These are phyloP conservation scores for Cydia strobilella DNA, from an alignment of 1,140 invertebrate genomes.

Conservation along the genomic window DNA sequence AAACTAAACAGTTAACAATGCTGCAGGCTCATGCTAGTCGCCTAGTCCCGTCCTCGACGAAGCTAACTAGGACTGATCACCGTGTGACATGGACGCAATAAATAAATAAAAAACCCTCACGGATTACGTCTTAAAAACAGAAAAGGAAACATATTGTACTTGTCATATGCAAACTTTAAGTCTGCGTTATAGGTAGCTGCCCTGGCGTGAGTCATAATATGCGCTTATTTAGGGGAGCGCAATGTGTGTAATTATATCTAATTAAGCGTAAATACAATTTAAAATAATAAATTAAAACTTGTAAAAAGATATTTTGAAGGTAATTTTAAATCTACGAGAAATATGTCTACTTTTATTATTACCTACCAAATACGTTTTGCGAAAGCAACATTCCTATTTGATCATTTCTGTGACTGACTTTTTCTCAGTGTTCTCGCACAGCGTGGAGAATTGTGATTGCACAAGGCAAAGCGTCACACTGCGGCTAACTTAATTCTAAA, in stretches of 20 bases:
- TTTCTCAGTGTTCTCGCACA: constrained; percentile 46
- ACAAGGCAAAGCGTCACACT: constrained; percentile 42
- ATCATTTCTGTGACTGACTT: constrained; percentile 46
- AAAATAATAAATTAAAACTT: neutral
- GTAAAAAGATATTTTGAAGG: neutral
- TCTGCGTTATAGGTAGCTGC: neutral
- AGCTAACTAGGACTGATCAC: neutral
- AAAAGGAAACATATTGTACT: neutral
- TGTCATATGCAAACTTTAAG: neutral
- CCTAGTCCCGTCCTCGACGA: neutral
- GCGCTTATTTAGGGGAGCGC: too few relatives aligned
- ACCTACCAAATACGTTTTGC: neutral
- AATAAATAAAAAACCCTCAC: neutral
- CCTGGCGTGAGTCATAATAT: neutral
- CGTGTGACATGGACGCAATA: too few relatives aligned
- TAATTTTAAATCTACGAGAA: neutral
- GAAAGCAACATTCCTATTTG: constrained; percentile 28
- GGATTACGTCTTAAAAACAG: neutral
- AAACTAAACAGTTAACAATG: constrained; percentile 20
- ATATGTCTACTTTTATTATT: neutral
- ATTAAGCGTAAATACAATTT: neutral
- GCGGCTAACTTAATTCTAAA: constrained; percentile 44
- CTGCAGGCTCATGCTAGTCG: neutral
- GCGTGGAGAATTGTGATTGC: constrained; percentile 62
- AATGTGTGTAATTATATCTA: neutral